These are phyloP conservation scores for Brenthis hecate DNA, from an alignment of 2,888 invertebrate genomes.

Conservation along the genomic window DNA sequence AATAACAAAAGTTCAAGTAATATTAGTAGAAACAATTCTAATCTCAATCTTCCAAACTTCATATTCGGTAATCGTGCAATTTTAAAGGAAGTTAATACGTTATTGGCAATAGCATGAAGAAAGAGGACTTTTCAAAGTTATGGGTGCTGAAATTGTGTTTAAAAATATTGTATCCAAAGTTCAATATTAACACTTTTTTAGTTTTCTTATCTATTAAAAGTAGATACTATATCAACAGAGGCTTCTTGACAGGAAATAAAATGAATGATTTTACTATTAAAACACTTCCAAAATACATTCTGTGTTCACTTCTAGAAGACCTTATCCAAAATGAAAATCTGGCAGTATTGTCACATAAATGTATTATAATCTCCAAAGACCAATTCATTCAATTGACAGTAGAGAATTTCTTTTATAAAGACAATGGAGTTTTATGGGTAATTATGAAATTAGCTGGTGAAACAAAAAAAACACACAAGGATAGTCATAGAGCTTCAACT, in stretches of 20 bases:
- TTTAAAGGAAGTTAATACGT: background rate
- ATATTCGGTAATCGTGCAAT: background rate
- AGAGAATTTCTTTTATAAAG: constrained; percentile 74
- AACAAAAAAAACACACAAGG: constrained; percentile 54
- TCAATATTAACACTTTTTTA: constrained; percentile 68
- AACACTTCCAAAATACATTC: constrained; percentile 55
- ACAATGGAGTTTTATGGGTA: constrained; percentile 73
- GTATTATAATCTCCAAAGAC: constrained; percentile 66
- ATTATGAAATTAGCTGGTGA: constrained; percentile 60
- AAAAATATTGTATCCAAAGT: constrained; percentile 75
- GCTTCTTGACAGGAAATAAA: constrained; percentile 40
- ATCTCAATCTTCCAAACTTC: background rate
- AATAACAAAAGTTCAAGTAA: constrained; percentile 10
- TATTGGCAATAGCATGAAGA: constrained; percentile 62
- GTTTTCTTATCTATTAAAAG: constrained; percentile 72
- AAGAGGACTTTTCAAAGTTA: constrained; percentile 59
- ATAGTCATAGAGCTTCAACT: constrained; percentile 46
- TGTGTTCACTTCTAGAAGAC: constrained; percentile 54
- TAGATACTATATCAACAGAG: constrained; percentile 58
- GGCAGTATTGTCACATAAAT: constrained; percentile 62
- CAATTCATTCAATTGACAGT: constrained; percentile 67
- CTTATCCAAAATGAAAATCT: constrained; percentile 54
- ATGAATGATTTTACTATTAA: constrained; percentile 62
- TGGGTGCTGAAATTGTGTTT: constrained; percentile 75
- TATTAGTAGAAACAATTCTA: background rate